Evolutionary conservation across 1,140 invertebrate species (phyloP), one percentile per base, ranked within the genome.

Genomic region (Drosophila suzukii): DNA sequence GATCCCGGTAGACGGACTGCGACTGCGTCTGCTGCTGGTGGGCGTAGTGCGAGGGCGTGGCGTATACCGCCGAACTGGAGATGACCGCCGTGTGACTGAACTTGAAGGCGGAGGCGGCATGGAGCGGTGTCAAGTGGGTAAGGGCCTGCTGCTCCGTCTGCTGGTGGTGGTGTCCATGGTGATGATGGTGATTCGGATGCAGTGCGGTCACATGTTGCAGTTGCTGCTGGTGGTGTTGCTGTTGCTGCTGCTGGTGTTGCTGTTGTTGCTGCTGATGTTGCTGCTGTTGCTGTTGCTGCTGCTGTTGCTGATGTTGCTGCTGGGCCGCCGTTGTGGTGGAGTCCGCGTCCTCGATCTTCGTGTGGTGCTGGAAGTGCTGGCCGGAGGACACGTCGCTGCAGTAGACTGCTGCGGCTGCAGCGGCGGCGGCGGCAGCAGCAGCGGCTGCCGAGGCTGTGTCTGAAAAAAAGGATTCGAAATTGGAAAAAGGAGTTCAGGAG

Each of bases 81-180:
- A 90, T 86, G 30, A 91, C 85, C 10, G 81, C 79, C 30, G 81
- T 82, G 60, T 91, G 90, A 27, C 83, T 90, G 15, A 91, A 91
- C 50, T 91, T 91, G 24, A 88, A 91, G 57, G 90, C 79, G 55
- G 72, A 81, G 54, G 75, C 78, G 27, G 85, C 77, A 17, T 91
- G 89, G 27, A 81, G 53, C 1, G 84, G 80, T 1, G 88, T 78
- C 32, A 88, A 60, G 51, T 91, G 90, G 20, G 81, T 43, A 38
- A 90, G 81, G 2, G 60, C 27, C 44, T 75, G 68, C 44, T 91
- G 90, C 49, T 76, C 73, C n/a, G 82, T 66, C 20, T 58, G 74
- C 58, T 89, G 84, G 46, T 80, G 78, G 30, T 67, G 44, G 65
- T 88, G 81, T 17, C 67, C 67, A 47, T 90, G 84, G 27, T 56